phyloP scores from a whole-genome alignment of 2,797 vertebrate genomes.

The Eleutherodactylus coqui region DNA sequence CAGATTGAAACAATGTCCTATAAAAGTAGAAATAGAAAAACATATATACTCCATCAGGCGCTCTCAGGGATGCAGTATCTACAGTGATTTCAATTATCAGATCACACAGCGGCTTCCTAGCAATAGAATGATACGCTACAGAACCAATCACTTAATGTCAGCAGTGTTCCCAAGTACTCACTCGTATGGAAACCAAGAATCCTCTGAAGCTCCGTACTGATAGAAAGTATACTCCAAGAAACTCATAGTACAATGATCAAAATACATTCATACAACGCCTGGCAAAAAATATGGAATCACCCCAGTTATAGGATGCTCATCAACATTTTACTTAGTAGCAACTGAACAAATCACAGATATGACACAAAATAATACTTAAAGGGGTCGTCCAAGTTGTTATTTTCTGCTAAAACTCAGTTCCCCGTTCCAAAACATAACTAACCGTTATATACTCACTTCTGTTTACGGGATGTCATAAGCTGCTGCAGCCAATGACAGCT shows the following conservation, averaged over 20 bases:
- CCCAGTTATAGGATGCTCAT: no score
- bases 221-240: neutral
- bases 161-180: slow-evolving; percentile 1
- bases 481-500: no score
- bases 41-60: neutral
- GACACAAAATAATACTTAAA: no score
- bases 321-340: no score
- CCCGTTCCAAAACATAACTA: no score
- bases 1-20: neutral
- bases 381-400: no score
- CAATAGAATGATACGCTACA: neutral
- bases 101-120: neutral
- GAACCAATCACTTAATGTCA: neutral
- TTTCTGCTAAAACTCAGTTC: no score
- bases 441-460: no score
- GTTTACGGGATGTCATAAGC: no score
- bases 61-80: neutral
- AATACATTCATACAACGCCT: neutral
- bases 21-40: neutral
- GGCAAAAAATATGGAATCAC: no score
- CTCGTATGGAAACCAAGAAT: neutral
- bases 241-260: neutral
- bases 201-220: neutral
- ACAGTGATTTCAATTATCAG: slow-evolving; percentile 2
- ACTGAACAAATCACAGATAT: no score